These are phyloP conservation scores for Acanthosepion lycidas DNA, from an alignment of 2,888 invertebrate genomes.

Conservation along the genomic window DNA sequence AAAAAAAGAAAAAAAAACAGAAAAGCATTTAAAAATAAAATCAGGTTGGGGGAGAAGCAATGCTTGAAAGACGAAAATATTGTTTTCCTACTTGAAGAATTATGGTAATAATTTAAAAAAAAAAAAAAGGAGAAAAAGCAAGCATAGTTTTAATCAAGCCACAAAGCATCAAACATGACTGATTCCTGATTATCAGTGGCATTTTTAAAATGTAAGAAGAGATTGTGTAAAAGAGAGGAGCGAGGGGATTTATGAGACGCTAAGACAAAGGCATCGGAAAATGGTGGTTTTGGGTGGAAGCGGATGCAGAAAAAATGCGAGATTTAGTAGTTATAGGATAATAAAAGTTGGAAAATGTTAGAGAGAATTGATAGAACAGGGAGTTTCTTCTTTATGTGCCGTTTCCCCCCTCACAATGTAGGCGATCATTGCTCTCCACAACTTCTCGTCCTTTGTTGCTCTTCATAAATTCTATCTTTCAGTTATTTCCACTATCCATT, in stretches of 20 bases:
- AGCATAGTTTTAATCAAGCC: background rate
- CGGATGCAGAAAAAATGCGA: background rate
- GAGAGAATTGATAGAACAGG: no score
- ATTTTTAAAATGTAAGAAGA: background rate
- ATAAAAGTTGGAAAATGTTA: no score
- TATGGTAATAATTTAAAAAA: background rate
- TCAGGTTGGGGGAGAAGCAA: background rate
- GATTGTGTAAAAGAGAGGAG: background rate
- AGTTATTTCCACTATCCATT: no score
- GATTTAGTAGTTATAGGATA: background rate
- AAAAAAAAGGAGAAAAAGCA: background rate
- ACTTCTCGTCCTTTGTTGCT: no score
- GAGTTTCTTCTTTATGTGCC: no score
- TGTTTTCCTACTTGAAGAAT: background rate
- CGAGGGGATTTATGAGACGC: background rate
- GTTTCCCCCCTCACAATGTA: no score
- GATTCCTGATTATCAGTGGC: background rate
- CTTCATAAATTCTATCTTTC: no score
- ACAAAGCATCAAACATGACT: slow-evolving; percentile 12
- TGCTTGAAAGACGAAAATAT: background rate
- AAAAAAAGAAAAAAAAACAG: background rate
- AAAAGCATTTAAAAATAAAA: background rate
- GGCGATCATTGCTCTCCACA: no score
- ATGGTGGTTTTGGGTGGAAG: background rate
- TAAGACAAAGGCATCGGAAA: background rate